Percentiles rank a stretch among this genome's conserved stretches.
These are phyloP conservation scores for Lutraria rhynchaena DNA, from an alignment of 1,140 invertebrate species.

Conservation along the genomic window DNA sequence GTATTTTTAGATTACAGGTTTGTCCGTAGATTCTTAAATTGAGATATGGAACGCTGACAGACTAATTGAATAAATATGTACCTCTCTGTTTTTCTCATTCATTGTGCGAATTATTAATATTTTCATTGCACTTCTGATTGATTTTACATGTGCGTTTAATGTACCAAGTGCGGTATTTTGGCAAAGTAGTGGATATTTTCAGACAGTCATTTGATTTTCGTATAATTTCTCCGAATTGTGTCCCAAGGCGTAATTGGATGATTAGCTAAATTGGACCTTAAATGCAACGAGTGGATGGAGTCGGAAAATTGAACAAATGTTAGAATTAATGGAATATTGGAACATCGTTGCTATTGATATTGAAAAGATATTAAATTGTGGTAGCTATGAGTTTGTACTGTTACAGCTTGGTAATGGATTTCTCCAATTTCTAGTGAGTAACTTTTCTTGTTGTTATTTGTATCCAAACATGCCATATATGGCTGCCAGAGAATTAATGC, in stretches of 20 bases:
- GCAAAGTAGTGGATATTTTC: conserved; percentile 42
- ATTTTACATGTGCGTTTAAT: too few species aligned
- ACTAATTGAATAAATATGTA: too few species aligned
- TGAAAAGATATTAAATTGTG: conserved; percentile 58
- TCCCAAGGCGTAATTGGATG: conserved; percentile 51
- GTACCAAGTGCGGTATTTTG: conserved; percentile 12
- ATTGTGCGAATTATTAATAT: too few species aligned
- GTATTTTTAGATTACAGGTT: too few species aligned
- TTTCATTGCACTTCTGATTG: too few species aligned
- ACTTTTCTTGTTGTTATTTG: conserved; percentile 32
- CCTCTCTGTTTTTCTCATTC: too few species aligned
- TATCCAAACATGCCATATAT: conserved; percentile 23
- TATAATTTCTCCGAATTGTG: conserved; percentile 58
- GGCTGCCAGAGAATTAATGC: conserved; percentile 7
- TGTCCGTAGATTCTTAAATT: too few species aligned
- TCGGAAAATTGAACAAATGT: conserved; percentile 61
- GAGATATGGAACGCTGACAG: too few species aligned
- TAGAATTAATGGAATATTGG: conserved; percentile 58
- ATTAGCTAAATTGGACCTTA: conserved; percentile 53
- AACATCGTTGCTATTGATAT: conserved; percentile 52
- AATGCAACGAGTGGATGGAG: conserved; percentile 43
- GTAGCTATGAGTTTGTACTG: conserved; percentile 41
- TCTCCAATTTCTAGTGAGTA: conserved; percentile 48
- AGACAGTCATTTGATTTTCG: conserved; percentile 58
- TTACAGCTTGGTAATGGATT: conserved; percentile 48